Evolutionary conservation across 2,113 vertebrate species (phyloP), one percentile per base, ranked within the genome.

Genomic region (Actinemys pallida): DNA sequence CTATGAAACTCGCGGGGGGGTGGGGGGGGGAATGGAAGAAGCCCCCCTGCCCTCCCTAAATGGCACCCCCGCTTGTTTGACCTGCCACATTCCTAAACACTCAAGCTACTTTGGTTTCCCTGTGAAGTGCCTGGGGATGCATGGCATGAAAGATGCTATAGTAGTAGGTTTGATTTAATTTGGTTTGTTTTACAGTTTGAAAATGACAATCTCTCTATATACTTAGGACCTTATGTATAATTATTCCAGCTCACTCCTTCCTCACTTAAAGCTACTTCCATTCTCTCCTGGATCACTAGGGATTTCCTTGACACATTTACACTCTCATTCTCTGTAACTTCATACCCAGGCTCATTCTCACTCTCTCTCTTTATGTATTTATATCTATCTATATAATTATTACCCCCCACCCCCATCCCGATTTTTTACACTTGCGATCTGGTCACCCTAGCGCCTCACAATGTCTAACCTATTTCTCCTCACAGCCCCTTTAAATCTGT

Each of bases 281-380:
- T 97, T 97, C 94, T 92, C 82, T 95, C 93, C 95, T 96, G 83
- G 62, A 92, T 96, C 94, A 93, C 84, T 54, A 82, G 91, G 94
- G 92, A 96, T 97, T 97, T 98, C 89, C 94, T 96, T 86, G 87
- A 95, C 92, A 88, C 98, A 89, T 98, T 98, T 98, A 96, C 93
- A 93, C 6, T 84, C 79, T 91, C 91, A 85, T 84, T 94, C 88
- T 81, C 90, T 93, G 93, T 96, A 97, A 92, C 79, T 95, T 88
- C 83, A 56, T 92, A 83, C 22, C 9, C 59, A 92, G 81, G 31
- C 79, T 92, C 93, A 95, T 82, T 54, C 87, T 94, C 91, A 91
- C 39, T 42, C 75, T 96, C 94, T 79, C 59, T 84, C 11, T 92
- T 42, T 78, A 53, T 96, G 90, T 35, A 17, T 69, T 6, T 65